phyloP scores from a whole-genome alignment of 1,140 invertebrate genomes.

The Saxidomus purpurata region DNA sequence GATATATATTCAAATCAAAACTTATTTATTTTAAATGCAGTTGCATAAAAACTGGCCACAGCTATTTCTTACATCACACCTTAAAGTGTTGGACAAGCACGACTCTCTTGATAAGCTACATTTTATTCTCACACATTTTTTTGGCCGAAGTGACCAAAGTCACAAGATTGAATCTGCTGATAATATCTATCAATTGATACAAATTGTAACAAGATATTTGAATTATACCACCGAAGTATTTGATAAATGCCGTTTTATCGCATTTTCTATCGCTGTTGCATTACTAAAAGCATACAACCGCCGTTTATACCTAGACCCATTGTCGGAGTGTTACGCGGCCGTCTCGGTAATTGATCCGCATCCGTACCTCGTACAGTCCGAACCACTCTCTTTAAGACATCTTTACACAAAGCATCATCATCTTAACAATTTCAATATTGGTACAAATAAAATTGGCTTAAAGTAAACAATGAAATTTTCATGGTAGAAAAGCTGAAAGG shows the following conservation, averaged over 20 bases:
- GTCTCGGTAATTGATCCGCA: background rate
- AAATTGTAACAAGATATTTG: slow-evolving; percentile 59
- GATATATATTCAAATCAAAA: background rate
- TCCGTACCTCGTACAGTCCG: slow-evolving; percentile 40
- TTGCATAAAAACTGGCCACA: background rate
- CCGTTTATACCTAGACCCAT: slow-evolving; percentile 48
- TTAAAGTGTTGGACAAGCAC: background rate
- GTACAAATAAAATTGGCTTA: slow-evolving; percentile 11
- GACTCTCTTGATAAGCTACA: background rate
- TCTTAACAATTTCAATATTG: slow-evolving; percentile 42
- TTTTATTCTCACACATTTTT: slow-evolving; percentile 29
- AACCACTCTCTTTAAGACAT: background rate
- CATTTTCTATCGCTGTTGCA: slow-evolving; percentile 31
- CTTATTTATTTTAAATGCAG: slow-evolving; percentile 11
- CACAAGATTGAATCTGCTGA: slow-evolving; percentile 43
- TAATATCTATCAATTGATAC: slow-evolving; percentile 58
- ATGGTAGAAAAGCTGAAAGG: background rate
- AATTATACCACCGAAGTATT: slow-evolving; percentile 62
- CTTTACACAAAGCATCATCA: slow-evolving; percentile 20
- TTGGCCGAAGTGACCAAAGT: background rate
- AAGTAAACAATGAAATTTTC: slow-evolving; percentile 9
- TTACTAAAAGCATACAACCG: slow-evolving; percentile 22
- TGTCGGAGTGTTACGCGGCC: slow-evolving; percentile 7
- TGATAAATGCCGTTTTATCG: slow-evolving; percentile 24
- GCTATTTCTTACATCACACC: background rate